Base-by-base conservation (phyloP, 2,797 vertebrate genomes). In the Pangasius mekongensis region DNA sequence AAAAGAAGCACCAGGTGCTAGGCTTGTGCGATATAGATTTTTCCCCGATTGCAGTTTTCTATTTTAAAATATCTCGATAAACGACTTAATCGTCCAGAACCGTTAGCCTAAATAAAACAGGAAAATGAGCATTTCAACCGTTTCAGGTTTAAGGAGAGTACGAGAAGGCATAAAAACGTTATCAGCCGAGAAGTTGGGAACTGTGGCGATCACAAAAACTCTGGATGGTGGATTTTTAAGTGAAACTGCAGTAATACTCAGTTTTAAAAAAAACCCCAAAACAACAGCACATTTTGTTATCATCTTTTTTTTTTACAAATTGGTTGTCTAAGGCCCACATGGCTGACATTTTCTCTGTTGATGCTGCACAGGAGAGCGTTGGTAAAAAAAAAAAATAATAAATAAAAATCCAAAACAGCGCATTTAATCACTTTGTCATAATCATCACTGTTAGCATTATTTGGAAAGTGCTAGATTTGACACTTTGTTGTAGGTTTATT, bases 1-100 rank as follows among this genome's bases (percentile, higher is more conserved):
- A 77, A 54, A 69, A 78, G 85, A 84, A 58, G 86, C 76, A 87
- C 78, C 88, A 90, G 87, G 86, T 82, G 86, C 87, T 87, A 82
- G 90, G 86, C 87, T 87, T 49, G 27, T 22, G 16, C 6, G 2
- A n/a, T n/a, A 30, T 18, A n/a, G 60, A 18, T 49, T 83, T 66
- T 24, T 14, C 56, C 24, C 13, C 20, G 7, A 47, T 9, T 83
- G 43, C 27, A 18, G 8, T 16, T 66, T 83, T 66, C 16, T 9
- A 22, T 30, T 67, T 84, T 30, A 10, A n/a, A 49, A 67, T 33
- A 52, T 66, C 11, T 39, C 1, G 2, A 82, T 22, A 84, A 49
- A 16, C 7, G 5, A 20, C 18, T 80, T 82, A 20, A n/a, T 83
- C 16, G 0, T 49, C 27, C 7, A 18, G 10, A 60, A 39, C 10